phyloP scores from a whole-genome alignment of 2,888 invertebrate species.

The Morpho helenor region DNA sequence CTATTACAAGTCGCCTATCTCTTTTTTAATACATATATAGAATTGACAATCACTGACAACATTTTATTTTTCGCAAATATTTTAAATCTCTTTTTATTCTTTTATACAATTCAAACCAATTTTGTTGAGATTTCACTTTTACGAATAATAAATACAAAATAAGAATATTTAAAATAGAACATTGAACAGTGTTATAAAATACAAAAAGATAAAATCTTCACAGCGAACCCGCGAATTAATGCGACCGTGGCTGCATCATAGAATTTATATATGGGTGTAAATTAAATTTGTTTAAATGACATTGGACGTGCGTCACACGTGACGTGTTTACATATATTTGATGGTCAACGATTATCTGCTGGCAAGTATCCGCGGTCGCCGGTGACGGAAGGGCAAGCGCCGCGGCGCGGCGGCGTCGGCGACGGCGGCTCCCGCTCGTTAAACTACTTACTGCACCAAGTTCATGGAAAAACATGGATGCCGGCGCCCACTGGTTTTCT shows the following conservation, averaged over 20 bases:
- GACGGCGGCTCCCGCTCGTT: constrained; percentile 25
- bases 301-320: constrained; percentile 17
- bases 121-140: background rate
- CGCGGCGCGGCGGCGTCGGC: constrained; percentile 3
- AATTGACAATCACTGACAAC: background rate
- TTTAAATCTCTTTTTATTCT: background rate
- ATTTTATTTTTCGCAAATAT: background rate
- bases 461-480: constrained; percentile 56
- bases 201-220: too few relatives aligned
- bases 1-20: too few relatives aligned
- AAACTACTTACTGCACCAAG: constrained; percentile 42
- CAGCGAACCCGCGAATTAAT: too few relatives aligned
- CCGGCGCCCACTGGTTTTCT: constrained; percentile 58
- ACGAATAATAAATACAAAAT: too few relatives aligned
- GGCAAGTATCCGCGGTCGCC: constrained; percentile 24
- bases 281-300: constrained; percentile 12
- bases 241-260: too few relatives aligned
- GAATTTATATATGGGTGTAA: background rate
- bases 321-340: constrained; percentile 25
- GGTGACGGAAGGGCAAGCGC: constrained; percentile 27
- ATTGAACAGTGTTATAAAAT: too few relatives aligned
- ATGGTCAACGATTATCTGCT: constrained; percentile 28
- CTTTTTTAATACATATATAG: too few relatives aligned
- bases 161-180: too few relatives aligned
- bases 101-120: background rate